Evolutionary conservation across 2,888 invertebrate genomes (phyloP).

Genomic region (Yponomeuta plumbellus): DNA sequence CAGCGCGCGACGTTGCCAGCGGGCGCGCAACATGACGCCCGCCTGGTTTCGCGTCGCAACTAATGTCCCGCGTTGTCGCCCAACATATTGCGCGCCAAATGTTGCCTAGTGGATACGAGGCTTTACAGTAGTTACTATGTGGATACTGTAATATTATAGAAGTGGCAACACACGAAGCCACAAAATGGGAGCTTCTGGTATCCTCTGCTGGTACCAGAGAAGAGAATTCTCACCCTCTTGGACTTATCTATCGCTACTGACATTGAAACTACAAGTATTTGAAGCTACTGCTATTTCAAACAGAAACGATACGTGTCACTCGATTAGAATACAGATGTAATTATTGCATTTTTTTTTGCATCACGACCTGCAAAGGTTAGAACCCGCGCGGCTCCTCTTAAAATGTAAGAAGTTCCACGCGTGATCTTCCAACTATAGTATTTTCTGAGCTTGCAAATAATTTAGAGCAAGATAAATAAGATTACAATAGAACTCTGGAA

Average conservation of each 20-base stretch:
- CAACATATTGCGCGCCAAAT: no score
- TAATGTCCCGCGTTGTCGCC: no score
- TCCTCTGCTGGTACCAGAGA: slow-evolving; percentile 69
- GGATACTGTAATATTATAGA: no score
- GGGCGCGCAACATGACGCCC: no score
- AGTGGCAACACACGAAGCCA: background rate
- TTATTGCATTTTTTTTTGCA: background rate
- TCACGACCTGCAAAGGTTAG: background rate
- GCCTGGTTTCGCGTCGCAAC: no score
- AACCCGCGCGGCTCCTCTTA: background rate
- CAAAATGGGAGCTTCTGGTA: slow-evolving; percentile 55
- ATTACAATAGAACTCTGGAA: background rate
- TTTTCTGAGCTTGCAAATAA: background rate
- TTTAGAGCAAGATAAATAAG: background rate
- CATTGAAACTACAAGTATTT: background rate
- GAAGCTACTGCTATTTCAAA: no score
- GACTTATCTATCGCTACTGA: slow-evolving; percentile 2
- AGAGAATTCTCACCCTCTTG: slow-evolving; percentile 55
- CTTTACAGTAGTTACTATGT: no score
- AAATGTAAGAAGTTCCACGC: background rate
- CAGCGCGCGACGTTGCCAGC: no score
- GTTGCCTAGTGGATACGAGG: no score
- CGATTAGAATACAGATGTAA: background rate
- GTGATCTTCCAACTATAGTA: background rate
- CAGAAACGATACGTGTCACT: background rate